These are phyloP conservation scores for Takifugu flavidus DNA, from an alignment of 2,113 vertebrate species.

Conservation along the genomic window DNA sequence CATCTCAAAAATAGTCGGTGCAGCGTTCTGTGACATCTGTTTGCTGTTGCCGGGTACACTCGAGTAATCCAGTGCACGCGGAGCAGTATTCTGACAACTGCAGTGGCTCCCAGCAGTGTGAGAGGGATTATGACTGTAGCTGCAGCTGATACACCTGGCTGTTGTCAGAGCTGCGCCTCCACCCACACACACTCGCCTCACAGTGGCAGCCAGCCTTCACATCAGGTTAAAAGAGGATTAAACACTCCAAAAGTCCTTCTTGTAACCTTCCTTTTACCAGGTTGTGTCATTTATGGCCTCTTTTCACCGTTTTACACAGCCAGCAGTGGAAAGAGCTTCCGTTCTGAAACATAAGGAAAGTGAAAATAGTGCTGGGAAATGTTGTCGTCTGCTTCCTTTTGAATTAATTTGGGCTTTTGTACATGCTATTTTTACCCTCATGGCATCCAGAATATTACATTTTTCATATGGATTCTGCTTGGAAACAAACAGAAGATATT, in stretches of 20 bases:
- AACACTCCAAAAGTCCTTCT: constrained; percentile 32
- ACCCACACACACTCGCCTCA: constrained; percentile 45
- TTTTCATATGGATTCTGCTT: constrained; percentile 66
- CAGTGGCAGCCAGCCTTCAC: constrained; percentile 42
- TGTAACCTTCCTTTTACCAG: constrained; percentile 4
- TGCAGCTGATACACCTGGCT: constrained; percentile 55
- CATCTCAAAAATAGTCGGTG: constrained; percentile 58
- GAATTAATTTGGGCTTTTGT: constrained; percentile 33
- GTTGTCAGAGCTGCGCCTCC: constrained; percentile 40
- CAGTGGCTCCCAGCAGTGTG: constrained; percentile 47
- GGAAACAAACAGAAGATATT: constrained; percentile 70
- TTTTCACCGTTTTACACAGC: neutral
- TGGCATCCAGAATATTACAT: constrained; percentile 46
- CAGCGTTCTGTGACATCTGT: constrained; percentile 58
- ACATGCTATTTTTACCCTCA: constrained; percentile 32
- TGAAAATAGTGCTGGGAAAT: neutral
- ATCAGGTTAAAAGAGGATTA: constrained; percentile 43
- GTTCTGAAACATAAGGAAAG: constrained; percentile 13
- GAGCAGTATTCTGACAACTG: constrained; percentile 51
- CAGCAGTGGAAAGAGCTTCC: constrained; percentile 5
- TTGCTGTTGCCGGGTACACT: constrained; percentile 46
- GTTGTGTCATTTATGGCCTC: constrained; percentile 12
- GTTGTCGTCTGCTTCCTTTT: constrained; percentile 24
- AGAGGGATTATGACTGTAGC: constrained; percentile 56
- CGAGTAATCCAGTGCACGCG: constrained; percentile 59